phyloP scores from a whole-genome alignment of 2,113 vertebrate species.

The Eupsittula cactorum region DNA sequence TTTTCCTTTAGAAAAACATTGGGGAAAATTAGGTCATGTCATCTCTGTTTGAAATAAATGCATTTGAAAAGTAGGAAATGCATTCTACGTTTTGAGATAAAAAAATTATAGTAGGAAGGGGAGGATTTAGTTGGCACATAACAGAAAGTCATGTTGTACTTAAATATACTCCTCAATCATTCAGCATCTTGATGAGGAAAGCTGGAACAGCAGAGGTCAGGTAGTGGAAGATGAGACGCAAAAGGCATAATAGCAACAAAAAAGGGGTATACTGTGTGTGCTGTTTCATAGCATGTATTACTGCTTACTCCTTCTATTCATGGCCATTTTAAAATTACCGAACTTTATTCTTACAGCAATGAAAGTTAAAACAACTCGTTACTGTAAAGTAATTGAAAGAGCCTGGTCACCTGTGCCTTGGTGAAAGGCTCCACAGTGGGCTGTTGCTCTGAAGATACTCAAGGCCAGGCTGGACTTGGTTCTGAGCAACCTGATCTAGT shows the following conservation, averaged over 20 bases:
- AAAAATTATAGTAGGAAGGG: not conserved
- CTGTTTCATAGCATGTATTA: not conserved
- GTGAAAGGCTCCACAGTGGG: not conserved
- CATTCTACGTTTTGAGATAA: not conserved
- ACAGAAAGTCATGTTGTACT: not conserved
- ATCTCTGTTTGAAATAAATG: not conserved
- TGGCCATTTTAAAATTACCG: not conserved
- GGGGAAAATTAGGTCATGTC: not conserved
- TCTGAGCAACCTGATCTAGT: not conserved
- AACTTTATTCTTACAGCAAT: not conserved
- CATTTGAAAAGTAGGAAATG: not conserved
- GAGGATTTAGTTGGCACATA: not conserved
- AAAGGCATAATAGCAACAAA: not conserved
- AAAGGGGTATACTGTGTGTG: not conserved
- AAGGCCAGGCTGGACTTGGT: not conserved
- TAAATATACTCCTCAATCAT: not conserved
- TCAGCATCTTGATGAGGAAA: not conserved
- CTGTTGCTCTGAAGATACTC: not conserved
- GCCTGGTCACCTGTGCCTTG: not conserved
- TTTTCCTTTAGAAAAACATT: not conserved
- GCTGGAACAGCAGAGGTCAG: not conserved
- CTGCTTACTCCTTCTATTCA: not conserved
- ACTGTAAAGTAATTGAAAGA: not conserved
- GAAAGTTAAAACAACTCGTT: not conserved
- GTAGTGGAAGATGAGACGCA: not conserved